Evolutionary conservation across 2,113 vertebrate species (phyloP), one percentile per base, ranked within the genome.

Genomic region (Siniperca chuatsi): DNA sequence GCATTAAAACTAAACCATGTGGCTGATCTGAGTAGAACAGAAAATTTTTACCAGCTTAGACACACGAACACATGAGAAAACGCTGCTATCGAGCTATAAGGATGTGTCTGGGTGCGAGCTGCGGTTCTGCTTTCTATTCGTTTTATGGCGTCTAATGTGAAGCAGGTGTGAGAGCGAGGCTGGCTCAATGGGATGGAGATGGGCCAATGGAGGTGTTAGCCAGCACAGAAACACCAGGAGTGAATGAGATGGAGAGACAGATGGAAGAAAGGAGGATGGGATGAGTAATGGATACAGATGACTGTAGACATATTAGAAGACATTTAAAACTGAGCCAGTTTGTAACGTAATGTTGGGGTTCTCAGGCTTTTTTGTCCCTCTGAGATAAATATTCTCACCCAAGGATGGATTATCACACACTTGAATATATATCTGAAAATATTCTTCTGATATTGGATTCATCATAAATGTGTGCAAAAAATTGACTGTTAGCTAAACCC

Each of bases 141-240:
- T 67, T 93, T 93, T 66, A 90, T 77, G 72, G 67, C 21, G 35
- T 48, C 33, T 93, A 94, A 95, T 94, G 66, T 84, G 81, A 92
- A 88, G 90, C 92, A 93, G 91, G 92, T 91, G 92, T 92, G 81
- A 73, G 73, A 77, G 35, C 1, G 40, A 76, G 69, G 62, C 65
- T 68, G 82, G 60, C 57, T 83, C 57, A 44, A 48, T 40, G 33
- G 66, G 37, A 55, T 46, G 86, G 84, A 85, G 48, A 9, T 0
- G 42, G 40, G 79, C 83, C 66, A 83, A 35, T 16, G 1, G 88
- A 86, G 84, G 87, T 87, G 89, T 83, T 69, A 48, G 77, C 87
- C 82, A 78, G 57, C 55, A 13, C 40, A 81, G 48, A 12, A 84
- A 82, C 83, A 78, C 67, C 58, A 71, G 69, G 42, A 70, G 66